Base-by-base conservation (phyloP, 2,113 vertebrate species). In the Eurystomus gularis region DNA sequence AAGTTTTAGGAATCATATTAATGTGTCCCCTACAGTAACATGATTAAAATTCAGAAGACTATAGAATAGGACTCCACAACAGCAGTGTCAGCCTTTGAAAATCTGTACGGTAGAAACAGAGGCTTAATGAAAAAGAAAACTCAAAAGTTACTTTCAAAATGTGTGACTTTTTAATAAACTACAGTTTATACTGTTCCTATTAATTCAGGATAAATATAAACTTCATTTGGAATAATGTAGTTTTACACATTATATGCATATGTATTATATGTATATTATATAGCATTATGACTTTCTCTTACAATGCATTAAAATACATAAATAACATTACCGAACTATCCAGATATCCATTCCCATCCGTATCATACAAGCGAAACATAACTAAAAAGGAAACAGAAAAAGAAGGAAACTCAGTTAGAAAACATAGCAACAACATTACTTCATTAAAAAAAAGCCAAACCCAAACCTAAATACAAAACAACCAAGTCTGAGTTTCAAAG, bases 361-460 rank as follows among this genome's bases (percentile, higher is more conserved):
- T 98, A 90, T 99, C 98, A 84, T 99, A 98, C 39, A 99, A 98
- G 33, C 98, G 98, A 96, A 99, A 99, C 98, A 98, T 99, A 97
- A 99, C 98, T 99, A 81, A 69, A 96, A 96, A 90, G 39, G 44
- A 92, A 88, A 86, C 16, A 96, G 90, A 68, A 89, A 66, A 18
- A 92, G 52, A 95, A 85, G 17, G 18, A 88, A 93, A 40, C 77
- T 81, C 73, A 31, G 20, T 86, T 39, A 96, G 39, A 79, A 93
- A 49, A 65, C 6, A 29, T 1, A 33, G 23, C 13, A 83, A 52
- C 44, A 52, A 37, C 13, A 13, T 48, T 60, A 77, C 64, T 94
- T 62, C 14, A 39, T 35, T 28, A 5, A 26, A 80, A 71, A 51
- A 13, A 33, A 58, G 7, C 4, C 40, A 35, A 54, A 24, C 31